These are phyloP conservation scores for Melospiza melodia DNA, from an alignment of 2,113 vertebrate genomes.

Conservation along the genomic window DNA sequence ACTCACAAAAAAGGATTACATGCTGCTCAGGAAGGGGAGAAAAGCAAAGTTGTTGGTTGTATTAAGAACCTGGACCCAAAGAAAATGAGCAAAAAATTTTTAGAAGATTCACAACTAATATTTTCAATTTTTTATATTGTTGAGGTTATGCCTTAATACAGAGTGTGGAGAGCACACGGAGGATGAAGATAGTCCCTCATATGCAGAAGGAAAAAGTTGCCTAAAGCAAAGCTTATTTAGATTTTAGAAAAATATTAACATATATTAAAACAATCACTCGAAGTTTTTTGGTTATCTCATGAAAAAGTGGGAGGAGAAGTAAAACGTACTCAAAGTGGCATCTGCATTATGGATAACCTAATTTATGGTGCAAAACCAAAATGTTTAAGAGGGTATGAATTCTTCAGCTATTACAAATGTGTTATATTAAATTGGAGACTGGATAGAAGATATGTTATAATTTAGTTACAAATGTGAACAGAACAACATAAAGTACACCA, in stretches of 20 bases:
- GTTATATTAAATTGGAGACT: neutral
- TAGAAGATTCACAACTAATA: neutral
- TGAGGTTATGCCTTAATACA: neutral
- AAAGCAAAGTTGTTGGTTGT: neutral
- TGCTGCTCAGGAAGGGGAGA: neutral
- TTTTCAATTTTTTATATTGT: neutral
- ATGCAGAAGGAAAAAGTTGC: neutral
- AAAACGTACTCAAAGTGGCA: neutral
- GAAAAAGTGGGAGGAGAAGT: neutral
- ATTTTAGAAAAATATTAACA: neutral
- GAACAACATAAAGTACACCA: neutral
- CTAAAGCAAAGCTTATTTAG: neutral
- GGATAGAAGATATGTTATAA: neutral
- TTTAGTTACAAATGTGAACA: neutral
- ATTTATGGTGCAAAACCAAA: neutral
- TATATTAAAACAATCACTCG: neutral
- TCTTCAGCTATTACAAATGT: neutral
- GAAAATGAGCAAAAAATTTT: neutral
- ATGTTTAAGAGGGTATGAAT: neutral
- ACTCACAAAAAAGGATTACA: neutral
- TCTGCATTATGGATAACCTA: neutral
- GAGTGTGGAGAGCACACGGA: neutral
- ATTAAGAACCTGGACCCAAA: neutral
- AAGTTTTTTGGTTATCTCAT: neutral
- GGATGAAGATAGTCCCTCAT: neutral